Conservation (phyloP, 2,113 vertebrate genomes). For the Fulmarus glacialis region DNA sequence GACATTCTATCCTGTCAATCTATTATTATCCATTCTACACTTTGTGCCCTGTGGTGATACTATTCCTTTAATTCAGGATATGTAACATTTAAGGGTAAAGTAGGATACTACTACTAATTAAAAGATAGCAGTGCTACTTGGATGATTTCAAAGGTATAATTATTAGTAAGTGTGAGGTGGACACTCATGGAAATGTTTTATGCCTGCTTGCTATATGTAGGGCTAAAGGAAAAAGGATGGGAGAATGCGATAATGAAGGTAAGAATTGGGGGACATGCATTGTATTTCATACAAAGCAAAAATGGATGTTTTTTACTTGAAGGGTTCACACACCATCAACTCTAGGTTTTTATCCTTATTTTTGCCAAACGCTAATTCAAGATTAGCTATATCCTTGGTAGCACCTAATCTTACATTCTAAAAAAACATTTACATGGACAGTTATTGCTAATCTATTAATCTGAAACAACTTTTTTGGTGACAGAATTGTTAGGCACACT, state of each 20-base stretch:
- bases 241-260: neutral
- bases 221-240: neutral
- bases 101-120: neutral
- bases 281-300: neutral
- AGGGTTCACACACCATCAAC: neutral
- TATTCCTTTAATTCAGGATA: neutral
- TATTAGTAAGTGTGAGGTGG: neutral
- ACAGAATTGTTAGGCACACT: neutral
- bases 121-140: neutral
- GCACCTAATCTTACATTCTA: neutral
- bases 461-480: neutral
- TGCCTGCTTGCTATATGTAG: neutral
- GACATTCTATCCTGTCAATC: constrained; percentile 64
- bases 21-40: neutral
- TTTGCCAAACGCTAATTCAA: neutral
- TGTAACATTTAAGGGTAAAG: neutral
- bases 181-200: neutral
- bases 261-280: neutral
- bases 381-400: neutral
- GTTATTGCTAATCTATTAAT: neutral
- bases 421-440: neutral
- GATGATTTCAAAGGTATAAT: neutral
- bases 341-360: neutral
- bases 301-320: neutral
- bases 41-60: neutral